Base-by-base conservation (phyloP, 2,888 invertebrate species). In the Choristoneura rosaceana region DNA sequence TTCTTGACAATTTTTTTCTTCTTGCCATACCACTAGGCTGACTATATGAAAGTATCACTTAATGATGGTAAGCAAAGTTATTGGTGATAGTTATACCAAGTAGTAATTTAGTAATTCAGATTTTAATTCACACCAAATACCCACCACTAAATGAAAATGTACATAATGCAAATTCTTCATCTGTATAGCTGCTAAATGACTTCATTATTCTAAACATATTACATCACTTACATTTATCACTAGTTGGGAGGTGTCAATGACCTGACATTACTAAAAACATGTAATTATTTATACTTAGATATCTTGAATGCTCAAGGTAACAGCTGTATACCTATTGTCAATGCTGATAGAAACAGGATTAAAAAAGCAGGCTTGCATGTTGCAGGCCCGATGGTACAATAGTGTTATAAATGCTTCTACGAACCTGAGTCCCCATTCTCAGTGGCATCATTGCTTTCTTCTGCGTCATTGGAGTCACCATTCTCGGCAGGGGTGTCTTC, bases 381-480 rank as follows among this genome's bases (percentile, higher is more conserved):
- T 14, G 45, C 15, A 15, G 8, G 52, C 52, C 52, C 15, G 15
- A 50, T 50, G 38, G 43, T 15, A 0, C 12, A 43, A 17, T 43
- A 43, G 14, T 52, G 52, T 15, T 8, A 15, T 10, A 10, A 4
- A 14, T 43, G 14, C 38, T 9, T 33, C 4, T 14, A 76, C 73
- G 71, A 78, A 92, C 92, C 93, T 89, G 90, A 88, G 74, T 93
- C 92, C 69, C 93, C 94, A 66, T 93, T 94, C 76, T 94, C 93
- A 65, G 88, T 89, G 75, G 92, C 93, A 71, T 93, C 94, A 75
- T 93, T 93, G 87, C 93, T 93, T 71, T 94, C 93, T n/a, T 91
- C 93, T 0, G 84, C 88, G 71, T 89, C 90, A 2, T 91, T 92
- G 0, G 84, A 87, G 71, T 89, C 90, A 1, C 93, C 92, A 58